Conservation (phyloP, 2,797 vertebrate genomes). For the Diplodus puntazzo region DNA sequence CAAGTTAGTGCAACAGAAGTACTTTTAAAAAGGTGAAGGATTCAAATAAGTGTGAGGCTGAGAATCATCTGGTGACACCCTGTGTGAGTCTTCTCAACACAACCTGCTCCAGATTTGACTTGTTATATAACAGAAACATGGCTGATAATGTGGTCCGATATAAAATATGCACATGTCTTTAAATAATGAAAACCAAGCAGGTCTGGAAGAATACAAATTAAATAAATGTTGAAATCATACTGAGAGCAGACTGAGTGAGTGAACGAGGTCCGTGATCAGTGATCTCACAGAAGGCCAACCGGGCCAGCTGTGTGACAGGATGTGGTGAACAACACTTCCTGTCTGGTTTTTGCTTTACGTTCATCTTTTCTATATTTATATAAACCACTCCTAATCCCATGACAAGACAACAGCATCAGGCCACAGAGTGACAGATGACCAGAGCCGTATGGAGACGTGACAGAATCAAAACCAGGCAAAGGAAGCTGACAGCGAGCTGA, state of each 20-base stretch:
- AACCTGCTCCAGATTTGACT: not conserved
- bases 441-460: not conserved
- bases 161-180: not conserved
- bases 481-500: constrained; percentile 25
- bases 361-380: constrained; percentile 1
- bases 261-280: constrained; percentile 21
- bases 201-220: not conserved
- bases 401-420: not conserved
- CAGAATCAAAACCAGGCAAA: not conserved
- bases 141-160: not conserved
- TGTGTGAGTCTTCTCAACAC: not conserved
- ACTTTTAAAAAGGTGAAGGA: constrained; percentile 1
- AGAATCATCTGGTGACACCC: not conserved
- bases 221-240: not conserved
- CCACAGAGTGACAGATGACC: constrained; percentile 8
- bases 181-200: not conserved
- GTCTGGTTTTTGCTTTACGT: not conserved
- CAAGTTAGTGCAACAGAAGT: not conserved
- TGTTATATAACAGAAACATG: not conserved
- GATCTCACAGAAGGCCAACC: constrained; percentile 21
- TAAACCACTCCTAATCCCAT: not conserved
- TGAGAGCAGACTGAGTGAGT: not conserved
- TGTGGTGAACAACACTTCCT: constrained; percentile 66
- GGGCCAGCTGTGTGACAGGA: constrained; percentile 48
- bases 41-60: not conserved